Base-by-base conservation (phyloP, 2,888 invertebrate species). In the Bimastos eiseni region DNA sequence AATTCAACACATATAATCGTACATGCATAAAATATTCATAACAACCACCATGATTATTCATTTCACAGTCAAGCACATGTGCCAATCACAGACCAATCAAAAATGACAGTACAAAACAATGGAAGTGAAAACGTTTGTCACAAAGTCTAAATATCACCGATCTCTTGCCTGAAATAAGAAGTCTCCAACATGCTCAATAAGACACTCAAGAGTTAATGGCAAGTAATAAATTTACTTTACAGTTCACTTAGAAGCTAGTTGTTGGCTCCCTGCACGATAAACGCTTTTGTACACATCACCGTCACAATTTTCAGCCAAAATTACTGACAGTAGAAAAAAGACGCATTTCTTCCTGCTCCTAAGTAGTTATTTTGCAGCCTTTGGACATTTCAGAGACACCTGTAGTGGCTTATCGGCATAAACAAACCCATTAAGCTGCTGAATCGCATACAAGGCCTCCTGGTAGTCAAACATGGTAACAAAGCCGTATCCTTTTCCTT, bases 401-500 rank as follows among this genome's bases (percentile, higher is more conserved):
- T 95, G 95, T 49, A 95, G 93, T 89, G 94, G 94, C 90, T 94
- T 94, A 33, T 94, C 95, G 38, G 91, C 91, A 89, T 92, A 92
- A 89, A 94, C 93, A 91, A 93, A 94, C 15, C 95, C 95, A 93
- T 95, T 95, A 88, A 95, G 93, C 84, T 93, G 93, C 90, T 94
- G 93, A 89, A 95, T 95, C 21, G 95, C 95, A 90, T 93, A 93
- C 90, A 93, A 92, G 34, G 95, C 95, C 91, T 95, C 95, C 34
- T 94, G 93, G 91, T 94, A 94, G 93, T 94, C 94, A 34, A 94
- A 93, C 95, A 95, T 95, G 36, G 95, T 95, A 24, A 95, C 95
- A 93, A 95, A 95, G 2, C 95, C 95, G 92, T 94, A 95, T 17
- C 95, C 95, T 92, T 95, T 95, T 90, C 94, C 94, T 89, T 93